Conservation (phyloP, 2,113 vertebrate genomes). For the Micromys minutus region DNA sequence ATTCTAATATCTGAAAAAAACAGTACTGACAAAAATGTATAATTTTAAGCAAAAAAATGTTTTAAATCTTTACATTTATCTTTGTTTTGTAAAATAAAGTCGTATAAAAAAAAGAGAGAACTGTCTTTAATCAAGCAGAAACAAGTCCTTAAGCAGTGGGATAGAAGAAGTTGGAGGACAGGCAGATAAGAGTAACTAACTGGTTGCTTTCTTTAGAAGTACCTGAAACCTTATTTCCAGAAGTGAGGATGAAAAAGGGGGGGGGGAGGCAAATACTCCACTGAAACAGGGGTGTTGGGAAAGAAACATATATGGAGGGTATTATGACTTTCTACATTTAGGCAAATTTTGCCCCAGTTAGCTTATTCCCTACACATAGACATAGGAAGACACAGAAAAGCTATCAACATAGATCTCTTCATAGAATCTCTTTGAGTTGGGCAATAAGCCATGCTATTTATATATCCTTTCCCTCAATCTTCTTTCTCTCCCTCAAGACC, state of each 20-base stretch:
- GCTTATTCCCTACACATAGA: not conserved
- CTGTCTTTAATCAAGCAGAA: constrained; percentile 41
- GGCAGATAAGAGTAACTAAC: not conserved
- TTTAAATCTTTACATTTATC: too few species aligned
- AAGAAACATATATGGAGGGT: not conserved
- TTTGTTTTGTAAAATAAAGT: too few species aligned
- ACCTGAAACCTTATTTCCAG: not conserved
- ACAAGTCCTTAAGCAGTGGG: not conserved
- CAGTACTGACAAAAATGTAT: too few species aligned
- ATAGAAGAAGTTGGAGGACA: not conserved
- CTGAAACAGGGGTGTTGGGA: not conserved
- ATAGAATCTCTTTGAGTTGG: not conserved
- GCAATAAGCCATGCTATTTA: not conserved
- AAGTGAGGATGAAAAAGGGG: not conserved
- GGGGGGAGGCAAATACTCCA: not conserved
- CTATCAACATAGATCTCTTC: not conserved
- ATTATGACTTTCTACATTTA: not conserved
- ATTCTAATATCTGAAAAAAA: too few species aligned
- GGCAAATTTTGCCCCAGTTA: not conserved
- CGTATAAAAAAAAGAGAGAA: constrained; percentile 24
- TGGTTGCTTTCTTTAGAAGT: not conserved
- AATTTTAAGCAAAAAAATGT: too few species aligned
- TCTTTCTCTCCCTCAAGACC: not conserved
- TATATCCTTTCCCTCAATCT: not conserved
- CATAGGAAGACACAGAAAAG: not conserved